Evolutionary conservation across 30 jellyfish, hydroid and myxozoan genomes (phyloP).

Genomic region (Aurelia sp.): DNA sequence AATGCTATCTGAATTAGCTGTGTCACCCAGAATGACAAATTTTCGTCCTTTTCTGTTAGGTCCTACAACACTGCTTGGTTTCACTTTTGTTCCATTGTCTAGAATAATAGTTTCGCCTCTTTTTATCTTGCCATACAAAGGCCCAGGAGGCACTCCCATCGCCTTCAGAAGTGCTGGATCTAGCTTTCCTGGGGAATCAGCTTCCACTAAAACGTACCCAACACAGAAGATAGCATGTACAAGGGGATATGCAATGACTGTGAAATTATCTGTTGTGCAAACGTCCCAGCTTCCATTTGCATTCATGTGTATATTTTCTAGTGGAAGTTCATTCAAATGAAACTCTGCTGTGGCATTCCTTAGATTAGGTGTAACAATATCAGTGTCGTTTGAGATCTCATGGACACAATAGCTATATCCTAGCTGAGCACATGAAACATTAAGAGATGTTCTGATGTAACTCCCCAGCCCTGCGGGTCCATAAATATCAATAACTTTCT

Average conservation of each 20-base stretch:
- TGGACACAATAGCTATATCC: constrained; percentile 78
- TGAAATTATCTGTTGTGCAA: constrained; percentile 26
- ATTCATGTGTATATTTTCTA: neutral
- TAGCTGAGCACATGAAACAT: constrained; percentile 66
- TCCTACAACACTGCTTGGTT: constrained; percentile 77
- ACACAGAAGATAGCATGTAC: constrained; percentile 74
- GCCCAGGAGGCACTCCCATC: constrained; percentile 89
- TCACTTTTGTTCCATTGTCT: constrained; percentile 57
- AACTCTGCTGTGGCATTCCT: neutral
- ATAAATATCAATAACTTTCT: constrained; percentile 69
- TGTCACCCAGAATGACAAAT: constrained; percentile 86
- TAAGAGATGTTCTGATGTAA: constrained; percentile 66
- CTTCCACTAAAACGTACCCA: constrained; percentile 80
- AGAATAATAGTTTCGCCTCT: constrained; percentile 67
- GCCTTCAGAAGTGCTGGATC: constrained; percentile 69
- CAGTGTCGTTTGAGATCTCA: constrained; percentile 38
- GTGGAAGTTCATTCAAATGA: neutral
- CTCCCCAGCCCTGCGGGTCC: constrained; percentile 86
- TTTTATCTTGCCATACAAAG: constrained; percentile 75
- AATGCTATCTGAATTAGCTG: constrained; percentile 68
- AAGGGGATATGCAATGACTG: constrained; percentile 62
- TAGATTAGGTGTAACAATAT: neutral
- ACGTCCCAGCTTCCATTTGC: constrained; percentile 35
- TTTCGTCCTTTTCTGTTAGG: constrained; percentile 81
- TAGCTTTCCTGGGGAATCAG: constrained; percentile 84